Evolutionary conservation across 2,888 invertebrate species (phyloP), one percentile per base, ranked within the genome.

Genomic region (Cenopis cana): DNA sequence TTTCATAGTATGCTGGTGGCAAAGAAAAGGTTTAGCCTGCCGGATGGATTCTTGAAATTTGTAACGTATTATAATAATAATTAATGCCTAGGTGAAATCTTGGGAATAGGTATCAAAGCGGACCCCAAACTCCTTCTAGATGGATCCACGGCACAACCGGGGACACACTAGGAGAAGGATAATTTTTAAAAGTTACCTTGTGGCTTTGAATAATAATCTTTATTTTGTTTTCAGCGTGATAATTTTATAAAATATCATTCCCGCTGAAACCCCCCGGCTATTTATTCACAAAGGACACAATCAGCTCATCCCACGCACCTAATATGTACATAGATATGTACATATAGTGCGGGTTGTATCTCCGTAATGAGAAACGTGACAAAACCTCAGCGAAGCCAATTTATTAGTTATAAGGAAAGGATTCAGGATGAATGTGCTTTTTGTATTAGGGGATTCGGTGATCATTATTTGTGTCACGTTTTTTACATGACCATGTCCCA

Each of bases 321-420:
- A 9, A 59, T 18, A 36, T 8, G 33, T 33, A 54, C 24, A 54
- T 9, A 59, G n/a, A n/a, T n/a, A n/a, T n/a, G n/a, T n/a, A n/a
- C 14, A 18, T 9, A 24, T n/a, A 18, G 46, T 46, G 54, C 9
- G 38, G 61, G 14, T 11, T 33, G 50, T 36, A n/a, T 33, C 38
- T 20, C 18, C 46, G 65, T 70, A 70, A 70, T 70, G 70, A 70
- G 70, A 59, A 20, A 70, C 70, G 70, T 70, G 70, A 70, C 70
- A 59, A 59, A 65, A 59, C 59, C 70, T 54, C 18, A 14, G 20
- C 54, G 14, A 10, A 8, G 41, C 65, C 64, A 69, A 65, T 65
- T 41, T 70, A 65, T 65, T 70, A 70, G 50, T 59, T 59, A 70
- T 46, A 54, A 60, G 65, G 57, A 70, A 70, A 60, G 70, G 59